Evolutionary conservation across 1,140 invertebrate genomes (phyloP), one percentile per base, ranked within the genome.

Genomic region (Pseudomyrmex pallidus): DNA sequence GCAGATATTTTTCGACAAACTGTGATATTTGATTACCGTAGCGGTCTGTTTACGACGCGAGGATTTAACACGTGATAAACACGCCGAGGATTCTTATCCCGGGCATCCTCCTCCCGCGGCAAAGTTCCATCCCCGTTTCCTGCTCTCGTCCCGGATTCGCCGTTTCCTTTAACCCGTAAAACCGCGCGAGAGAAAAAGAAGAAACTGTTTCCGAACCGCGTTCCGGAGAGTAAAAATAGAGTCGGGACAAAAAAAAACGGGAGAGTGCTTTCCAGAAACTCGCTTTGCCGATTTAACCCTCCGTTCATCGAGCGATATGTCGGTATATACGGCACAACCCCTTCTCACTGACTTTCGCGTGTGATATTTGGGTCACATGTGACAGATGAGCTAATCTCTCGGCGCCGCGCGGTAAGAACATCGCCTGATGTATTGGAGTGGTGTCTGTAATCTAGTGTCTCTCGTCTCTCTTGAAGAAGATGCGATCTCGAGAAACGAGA

Each of bases 11-110:
- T 78, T 54, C 52, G 64, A 52, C 17, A 25, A 78, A 35, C 66
- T 35, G 66, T 20, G 22, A 50, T 80, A 80, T 72, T 80, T 80
- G 66, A 80, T 80, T 80, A 80, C 66, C 20, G 44, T 25, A 8
- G 66, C 66, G 66, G 20, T 72, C 5, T 80, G 76, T 80, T 80
- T 80, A 80, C 76, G 76, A 80, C 66, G 5, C 7, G 35, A 59
- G 76, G 66, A 61, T 80, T 46, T 80, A 59, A 72, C 66, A 80
- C 76, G 76, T 72, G 76, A 83, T 77, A 87, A 86, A 86, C 86
- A 86, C 86, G 76, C 44, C 22, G 35, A 83, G 61, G 52, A 54
- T 72, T 86, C 13, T 56, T 56, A 52, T 35, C 35, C 35, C 56
- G 35, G 44, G 66, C 63, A 54, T 85, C 64, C 35, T 8, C 35